A percentile compares a stretch with the other conserved stretches of the same genome.
Conservation (phyloP, 2,113 vertebrate species). For the Piprites chloris region DNA sequence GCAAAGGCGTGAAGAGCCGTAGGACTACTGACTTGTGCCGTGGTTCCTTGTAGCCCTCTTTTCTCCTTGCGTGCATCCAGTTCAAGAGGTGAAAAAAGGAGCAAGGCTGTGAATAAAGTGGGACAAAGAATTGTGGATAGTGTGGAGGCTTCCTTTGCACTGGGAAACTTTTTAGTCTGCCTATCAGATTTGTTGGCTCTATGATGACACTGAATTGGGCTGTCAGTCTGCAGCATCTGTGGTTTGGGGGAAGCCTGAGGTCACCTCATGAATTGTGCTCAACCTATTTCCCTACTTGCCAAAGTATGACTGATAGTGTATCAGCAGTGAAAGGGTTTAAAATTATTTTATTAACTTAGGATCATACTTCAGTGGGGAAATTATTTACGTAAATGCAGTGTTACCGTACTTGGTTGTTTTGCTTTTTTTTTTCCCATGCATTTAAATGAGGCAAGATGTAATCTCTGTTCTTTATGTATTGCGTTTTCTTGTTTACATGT, state of each 20-base stretch:
- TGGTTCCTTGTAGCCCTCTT: not conserved
- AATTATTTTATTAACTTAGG: not conserved
- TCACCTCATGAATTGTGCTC: not conserved
- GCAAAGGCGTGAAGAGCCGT: not conserved
- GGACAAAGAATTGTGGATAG: not conserved
- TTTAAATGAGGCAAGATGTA: slow-evolving; percentile 9
- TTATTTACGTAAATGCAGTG: not conserved
- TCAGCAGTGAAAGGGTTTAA: not conserved
- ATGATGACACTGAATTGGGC: not conserved
- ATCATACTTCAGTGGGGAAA: not conserved
- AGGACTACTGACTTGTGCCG: not conserved
- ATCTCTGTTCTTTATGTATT: not conserved
- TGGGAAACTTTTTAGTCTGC: not conserved
- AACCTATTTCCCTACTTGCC: not conserved
- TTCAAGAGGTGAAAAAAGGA: not conserved
- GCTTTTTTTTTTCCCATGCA: not conserved
- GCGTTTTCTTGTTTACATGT: slow-evolving; percentile 13
- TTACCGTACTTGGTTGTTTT: not conserved
- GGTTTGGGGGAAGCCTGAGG: not conserved
- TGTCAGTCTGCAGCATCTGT: slow-evolving; percentile 9
- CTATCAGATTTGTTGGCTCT: not conserved
- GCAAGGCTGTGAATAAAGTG: not conserved
- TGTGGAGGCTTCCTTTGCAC: not conserved
- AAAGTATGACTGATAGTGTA: not conserved
- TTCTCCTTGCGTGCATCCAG: not conserved